Base-by-base conservation (phyloP, 2,888 invertebrate species). In the Synanthedon vespiformis region DNA sequence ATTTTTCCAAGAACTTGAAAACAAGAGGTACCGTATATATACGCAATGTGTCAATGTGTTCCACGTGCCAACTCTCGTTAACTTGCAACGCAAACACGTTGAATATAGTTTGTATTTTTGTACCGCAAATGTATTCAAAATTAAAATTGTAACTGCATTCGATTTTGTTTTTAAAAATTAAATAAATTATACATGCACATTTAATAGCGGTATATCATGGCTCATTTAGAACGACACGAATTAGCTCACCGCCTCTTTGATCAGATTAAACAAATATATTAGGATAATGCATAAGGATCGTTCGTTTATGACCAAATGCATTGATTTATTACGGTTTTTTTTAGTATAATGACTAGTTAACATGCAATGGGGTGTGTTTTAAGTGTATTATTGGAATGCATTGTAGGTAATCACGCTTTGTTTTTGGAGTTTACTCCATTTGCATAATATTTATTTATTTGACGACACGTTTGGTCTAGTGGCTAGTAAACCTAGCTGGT, bases 221-320 rank as follows among this genome's bases (percentile, higher is more conserved):
- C 63, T 70, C 69, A 68, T 74, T 64, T 64, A 40, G 41, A 27
- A 44, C 22, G 54, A 56, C 60, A 63, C 62, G 61, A 65, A 67
- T 63, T 61, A 63, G 60, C 63, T 51, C 60, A 59, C 58, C 61
- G 68, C 68, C 62, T 65, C 48, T 60, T 63, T 70, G 66, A 63
- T 56, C 61, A 74, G 70, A 78, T 77, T 77, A 74, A 75, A 74
- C 70, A 75, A 77, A 83, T 81, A 76, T 73, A 77, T 80, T 73
- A 77, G 72, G 65, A 72, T 79, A 68, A 72, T 67, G 58, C 59
- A 55, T 40, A 14, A 48, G 14, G 52, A 49, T 60, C 56, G 56
- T 60, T 56, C 54, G 56, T 67, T 70, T 76, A 74, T 65, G 66
- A 70, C 70, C 71, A 74, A 74, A 74, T 68, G 64, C 60, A 68